Conservation (phyloP, 2,113 vertebrate species). For the Thunnus maccoyii region DNA sequence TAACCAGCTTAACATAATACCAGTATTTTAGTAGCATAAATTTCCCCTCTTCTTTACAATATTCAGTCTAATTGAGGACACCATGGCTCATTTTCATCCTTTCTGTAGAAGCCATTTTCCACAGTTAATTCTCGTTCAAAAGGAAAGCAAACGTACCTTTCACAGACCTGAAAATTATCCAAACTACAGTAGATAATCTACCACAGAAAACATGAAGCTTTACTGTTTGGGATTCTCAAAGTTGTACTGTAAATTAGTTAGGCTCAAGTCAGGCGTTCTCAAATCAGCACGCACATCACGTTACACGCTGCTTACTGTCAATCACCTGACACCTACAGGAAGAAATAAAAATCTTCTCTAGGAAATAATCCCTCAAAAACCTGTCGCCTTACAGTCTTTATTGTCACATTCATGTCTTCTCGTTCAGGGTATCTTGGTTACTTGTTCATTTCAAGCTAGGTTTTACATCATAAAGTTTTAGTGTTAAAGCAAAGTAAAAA, state of each 20-base stretch:
- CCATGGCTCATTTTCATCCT: neutral
- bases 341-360: neutral
- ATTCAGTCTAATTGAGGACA: neutral
- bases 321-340: neutral
- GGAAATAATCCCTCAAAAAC: neutral
- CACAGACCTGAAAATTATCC: neutral
- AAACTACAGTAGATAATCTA: neutral
- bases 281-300: neutral
- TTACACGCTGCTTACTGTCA: neutral
- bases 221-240: neutral
- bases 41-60: neutral
- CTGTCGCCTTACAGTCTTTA: neutral
- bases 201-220: neutral
- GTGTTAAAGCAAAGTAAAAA: neutral
- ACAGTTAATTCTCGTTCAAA: neutral
- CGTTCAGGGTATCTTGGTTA: neutral
- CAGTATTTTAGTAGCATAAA: neutral
- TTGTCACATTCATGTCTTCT: neutral
- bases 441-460: neutral
- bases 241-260: neutral
- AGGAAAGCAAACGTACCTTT: neutral
- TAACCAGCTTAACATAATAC: neutral
- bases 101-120: neutral
- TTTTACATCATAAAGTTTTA: slow-evolving; percentile 17
- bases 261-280: neutral